Conservation (phyloP, 2,797 vertebrate species). For the Argentina silus region DNA sequence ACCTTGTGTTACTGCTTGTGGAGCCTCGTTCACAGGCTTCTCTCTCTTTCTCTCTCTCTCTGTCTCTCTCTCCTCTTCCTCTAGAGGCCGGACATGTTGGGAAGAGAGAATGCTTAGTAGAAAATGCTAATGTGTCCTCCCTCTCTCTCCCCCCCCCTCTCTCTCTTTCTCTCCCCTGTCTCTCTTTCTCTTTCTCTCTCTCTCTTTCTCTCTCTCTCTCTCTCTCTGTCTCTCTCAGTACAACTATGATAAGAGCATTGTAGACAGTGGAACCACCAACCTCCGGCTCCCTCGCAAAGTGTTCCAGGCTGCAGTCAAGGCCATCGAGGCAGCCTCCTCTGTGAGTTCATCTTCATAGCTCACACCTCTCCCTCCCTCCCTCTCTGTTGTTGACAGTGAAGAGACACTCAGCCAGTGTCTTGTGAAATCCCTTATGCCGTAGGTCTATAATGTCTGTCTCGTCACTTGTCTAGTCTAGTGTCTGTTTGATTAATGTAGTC, state of each 20-base stretch:
- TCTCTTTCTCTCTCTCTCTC: background rate
- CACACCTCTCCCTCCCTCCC: conserved; percentile 10
- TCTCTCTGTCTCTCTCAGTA: conserved; percentile 78
- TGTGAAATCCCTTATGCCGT: background rate
- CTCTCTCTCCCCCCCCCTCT: background rate
- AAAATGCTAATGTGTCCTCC: background rate
- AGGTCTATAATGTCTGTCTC: background rate
- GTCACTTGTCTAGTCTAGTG: background rate
- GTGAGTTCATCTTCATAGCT: conserved; percentile 70
- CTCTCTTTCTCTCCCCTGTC: background rate
- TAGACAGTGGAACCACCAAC: conserved; percentile 99
- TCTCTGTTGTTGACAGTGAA: background rate
- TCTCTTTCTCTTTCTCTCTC: conserved; percentile 12
- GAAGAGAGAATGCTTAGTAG: too few species aligned
- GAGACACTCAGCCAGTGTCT: background rate
- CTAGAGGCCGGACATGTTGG: too few species aligned
- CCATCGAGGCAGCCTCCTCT: conserved; percentile 95
- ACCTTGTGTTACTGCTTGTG: too few species aligned
- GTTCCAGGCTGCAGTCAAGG: conserved; percentile 95
- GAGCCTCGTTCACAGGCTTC: too few species aligned
- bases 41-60: background rate
- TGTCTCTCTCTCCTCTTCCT: background rate
- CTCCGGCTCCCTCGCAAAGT: conserved; percentile 96
- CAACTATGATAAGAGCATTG: conserved; percentile 99
- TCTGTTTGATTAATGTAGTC: background rate